Base-by-base conservation (phyloP, 2,888 invertebrate species). In the Nymphalis c-album region DNA sequence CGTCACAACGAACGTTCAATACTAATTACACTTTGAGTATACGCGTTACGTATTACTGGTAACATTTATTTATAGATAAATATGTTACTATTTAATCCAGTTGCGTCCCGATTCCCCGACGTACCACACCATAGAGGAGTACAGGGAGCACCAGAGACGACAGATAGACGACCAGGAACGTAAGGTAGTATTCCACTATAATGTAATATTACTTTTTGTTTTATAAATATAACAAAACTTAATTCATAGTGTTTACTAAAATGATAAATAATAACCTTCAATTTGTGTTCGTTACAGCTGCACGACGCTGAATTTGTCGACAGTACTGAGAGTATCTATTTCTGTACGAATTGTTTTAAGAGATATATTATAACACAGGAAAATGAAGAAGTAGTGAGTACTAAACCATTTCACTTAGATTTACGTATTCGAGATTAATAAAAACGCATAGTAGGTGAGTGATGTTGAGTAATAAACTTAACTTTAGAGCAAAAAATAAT, bases 341-440 rank as follows among this genome's bases (percentile, higher is more conserved):
- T 91, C 78, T 92, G 91, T 73, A 90, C 90, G 0, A 92, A 92
- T 75, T 91, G 91, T 73, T 92, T 91, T 80, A 90, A 89, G 75
- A 81, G 86, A 78, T 91, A 87, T 74, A 68, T 83, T 7, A 67
- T 87, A 18, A 77, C 82, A 1, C 83, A 85, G 4, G 72, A 70
- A 20, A 81, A 85, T 20, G 84, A 88, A 55, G 88, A 90, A 78
- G 78, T 86, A 31, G 90, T 90, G 73, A 85, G 88, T 84, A 20
- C 31, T 20, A 13, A 35, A 53, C 6, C 0, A 20, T 55, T 55
- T 47, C 20, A 47, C 1, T 31, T 16, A 40, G 10, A 40, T 10
- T 10, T 40, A 40, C 35, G 8, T 10, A 31, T 31, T 31, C 26
- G 6, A 31, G 6, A 31, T 31, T 31, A 6, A 31, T 31, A 31